Conservation (phyloP, 2,888 invertebrate species). For the Molorchus minor region DNA sequence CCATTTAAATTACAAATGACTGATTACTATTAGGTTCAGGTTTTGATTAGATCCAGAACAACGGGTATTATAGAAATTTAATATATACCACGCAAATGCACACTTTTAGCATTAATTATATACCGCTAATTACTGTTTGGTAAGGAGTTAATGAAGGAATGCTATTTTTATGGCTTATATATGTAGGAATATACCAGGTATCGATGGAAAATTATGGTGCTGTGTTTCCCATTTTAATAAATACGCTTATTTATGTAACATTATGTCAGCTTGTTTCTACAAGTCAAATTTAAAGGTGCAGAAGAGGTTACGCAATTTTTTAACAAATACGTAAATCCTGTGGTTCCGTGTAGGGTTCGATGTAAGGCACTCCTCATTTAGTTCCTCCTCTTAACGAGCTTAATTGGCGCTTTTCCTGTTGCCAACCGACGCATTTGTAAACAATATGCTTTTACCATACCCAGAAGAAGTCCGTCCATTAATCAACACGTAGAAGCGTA, state of each 20-base stretch:
- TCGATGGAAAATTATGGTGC: too few relatives aligned
- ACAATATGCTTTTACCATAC: slow-evolving; percentile 32
- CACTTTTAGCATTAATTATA: background rate
- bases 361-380: too few relatives aligned
- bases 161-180: background rate
- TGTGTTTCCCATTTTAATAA: too few relatives aligned
- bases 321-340: too few relatives aligned
- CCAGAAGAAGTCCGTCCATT: slow-evolving; percentile 32
- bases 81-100: slow-evolving; percentile 11
- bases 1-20: slow-evolving; percentile 20
- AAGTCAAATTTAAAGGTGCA: too few relatives aligned
- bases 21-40: background rate
- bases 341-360: too few relatives aligned
- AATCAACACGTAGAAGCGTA: slow-evolving; percentile 34
- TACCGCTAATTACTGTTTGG: background rate
- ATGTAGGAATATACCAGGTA: too few relatives aligned
- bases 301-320: too few relatives aligned
- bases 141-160: background rate
- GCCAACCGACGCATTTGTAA: slow-evolving; percentile 21
- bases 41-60: slow-evolving; percentile 12
- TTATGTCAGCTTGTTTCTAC: too few relatives aligned
- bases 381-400: too few relatives aligned
- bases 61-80: slow-evolving; percentile 1
- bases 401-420: too few relatives aligned
- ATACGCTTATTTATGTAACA: too few relatives aligned